phyloP scores from a whole-genome alignment of 1,140 invertebrate genomes.

The Bombyx mori region ASM3026992v2 NC_085121.1:1843501-1844000 shows the following conservation, averaged over 20 bases:
- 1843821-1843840: conserved; percentile 33
- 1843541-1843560: conserved; percentile 67
- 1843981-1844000: conserved; percentile 17
- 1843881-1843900: conserved; percentile 33
- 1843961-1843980: conserved; percentile 36
- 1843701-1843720: conserved; percentile 45
- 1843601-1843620: conserved; percentile 62
- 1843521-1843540: conserved; percentile 58
- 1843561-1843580: conserved; percentile 59
- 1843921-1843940: conserved; percentile 68
- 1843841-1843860: conserved; percentile 53
- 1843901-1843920: conserved; percentile 52
- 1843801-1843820: conserved; percentile 62
- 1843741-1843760: conserved; percentile 52
- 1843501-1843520: conserved; percentile 69
- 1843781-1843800: conserved; percentile 54
- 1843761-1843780: conserved; percentile 47
- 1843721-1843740: conserved; percentile 41
- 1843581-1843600: conserved; percentile 60
- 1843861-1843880: conserved; percentile 44
- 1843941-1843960: conserved; percentile 48
- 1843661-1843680: conserved; percentile 64
- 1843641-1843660: conserved; percentile 55
- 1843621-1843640: conserved; percentile 46
- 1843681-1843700: conserved; percentile 48